These are phyloP conservation scores for Eledone cirrhosa DNA, from an alignment of 2,888 invertebrate genomes.

Conservation along the genomic window DNA sequence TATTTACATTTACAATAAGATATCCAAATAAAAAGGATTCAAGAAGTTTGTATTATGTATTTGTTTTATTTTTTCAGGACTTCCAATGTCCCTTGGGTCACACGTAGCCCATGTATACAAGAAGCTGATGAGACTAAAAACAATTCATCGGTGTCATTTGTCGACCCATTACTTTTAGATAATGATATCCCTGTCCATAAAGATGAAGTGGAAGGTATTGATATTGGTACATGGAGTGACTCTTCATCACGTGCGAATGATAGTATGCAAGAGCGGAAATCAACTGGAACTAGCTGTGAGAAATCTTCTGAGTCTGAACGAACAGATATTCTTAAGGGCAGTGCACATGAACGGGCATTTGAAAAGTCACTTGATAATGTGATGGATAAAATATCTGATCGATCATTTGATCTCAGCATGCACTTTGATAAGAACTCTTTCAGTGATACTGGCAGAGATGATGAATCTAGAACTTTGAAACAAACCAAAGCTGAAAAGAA, in stretches of 20 bases:
- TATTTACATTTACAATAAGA: too few species aligned
- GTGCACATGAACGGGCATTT: slow-evolving; percentile 50
- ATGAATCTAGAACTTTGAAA: slow-evolving; percentile 29
- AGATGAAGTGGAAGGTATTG: slow-evolving; percentile 29
- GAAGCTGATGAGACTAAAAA: slow-evolving; percentile 25
- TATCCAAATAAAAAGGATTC: too few species aligned
- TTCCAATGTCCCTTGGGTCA: slow-evolving; percentile 1
- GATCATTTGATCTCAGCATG: slow-evolving; percentile 49
- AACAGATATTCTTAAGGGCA: slow-evolving; percentile 33
- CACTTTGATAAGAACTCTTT: slow-evolving; percentile 42
- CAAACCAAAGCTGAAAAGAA: slow-evolving; percentile 50
- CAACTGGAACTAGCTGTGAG: slow-evolving; percentile 33
- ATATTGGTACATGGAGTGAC: slow-evolving; percentile 33
- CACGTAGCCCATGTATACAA: slow-evolving; percentile 19
- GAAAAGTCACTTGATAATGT: slow-evolving; percentile 57
- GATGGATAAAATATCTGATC: slow-evolving; percentile 56
- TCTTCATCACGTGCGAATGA: slow-evolving; percentile 35
- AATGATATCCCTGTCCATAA: slow-evolving; percentile 24
- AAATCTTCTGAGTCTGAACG: slow-evolving; percentile 36
- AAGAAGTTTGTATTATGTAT: too few species aligned
- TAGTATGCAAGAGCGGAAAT: slow-evolving; percentile 35
- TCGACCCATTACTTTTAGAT: slow-evolving; percentile 25
- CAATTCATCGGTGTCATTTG: slow-evolving; percentile 17
- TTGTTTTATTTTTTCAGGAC: neutral
- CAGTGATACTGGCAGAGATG: slow-evolving; percentile 40